Conservation (phyloP, 2,113 vertebrate genomes). For the human region DNA sequence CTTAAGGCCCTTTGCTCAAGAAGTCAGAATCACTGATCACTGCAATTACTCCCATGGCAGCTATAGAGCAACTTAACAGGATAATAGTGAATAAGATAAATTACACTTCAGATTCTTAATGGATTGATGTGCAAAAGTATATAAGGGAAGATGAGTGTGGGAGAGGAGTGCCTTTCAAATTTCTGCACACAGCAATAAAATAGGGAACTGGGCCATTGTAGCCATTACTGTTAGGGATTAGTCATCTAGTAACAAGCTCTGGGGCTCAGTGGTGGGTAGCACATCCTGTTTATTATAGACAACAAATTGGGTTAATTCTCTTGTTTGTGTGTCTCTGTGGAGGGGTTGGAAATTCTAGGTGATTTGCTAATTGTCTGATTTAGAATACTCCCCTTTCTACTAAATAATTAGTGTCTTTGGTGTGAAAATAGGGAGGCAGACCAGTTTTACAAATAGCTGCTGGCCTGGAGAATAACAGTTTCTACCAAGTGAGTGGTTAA, state of each 20-base stretch:
- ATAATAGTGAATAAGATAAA: conserved; percentile 72
- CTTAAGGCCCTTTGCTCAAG: conserved; percentile 72
- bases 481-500: conserved; percentile 67
- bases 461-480: conserved; percentile 30
- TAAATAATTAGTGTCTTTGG: conserved; percentile 28
- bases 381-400: conserved; percentile 16
- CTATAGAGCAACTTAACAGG: conserved; percentile 75
- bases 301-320: conserved; percentile 38
- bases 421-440: conserved; percentile 46
- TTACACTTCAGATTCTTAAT: conserved; percentile 68
- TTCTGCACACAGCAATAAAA: not conserved
- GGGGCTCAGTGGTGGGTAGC: conserved; percentile 32
- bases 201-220: conserved; percentile 16
- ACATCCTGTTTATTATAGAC: conserved; percentile 59
- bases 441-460: conserved; percentile 55
- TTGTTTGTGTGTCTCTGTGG: conserved; percentile 48
- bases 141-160: not conserved
- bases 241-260: conserved; percentile 42
- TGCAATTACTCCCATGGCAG: conserved; percentile 67
- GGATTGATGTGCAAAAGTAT: conserved; percentile 57
- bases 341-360: conserved; percentile 60
- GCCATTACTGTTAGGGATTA: conserved; percentile 37
- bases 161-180: conserved; percentile 6
- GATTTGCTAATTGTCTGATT: conserved; percentile 65
- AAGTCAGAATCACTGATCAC: conserved; percentile 75